Base-by-base conservation (phyloP, 1,140 invertebrate genomes). In the Drosophila ogumai region DNA sequence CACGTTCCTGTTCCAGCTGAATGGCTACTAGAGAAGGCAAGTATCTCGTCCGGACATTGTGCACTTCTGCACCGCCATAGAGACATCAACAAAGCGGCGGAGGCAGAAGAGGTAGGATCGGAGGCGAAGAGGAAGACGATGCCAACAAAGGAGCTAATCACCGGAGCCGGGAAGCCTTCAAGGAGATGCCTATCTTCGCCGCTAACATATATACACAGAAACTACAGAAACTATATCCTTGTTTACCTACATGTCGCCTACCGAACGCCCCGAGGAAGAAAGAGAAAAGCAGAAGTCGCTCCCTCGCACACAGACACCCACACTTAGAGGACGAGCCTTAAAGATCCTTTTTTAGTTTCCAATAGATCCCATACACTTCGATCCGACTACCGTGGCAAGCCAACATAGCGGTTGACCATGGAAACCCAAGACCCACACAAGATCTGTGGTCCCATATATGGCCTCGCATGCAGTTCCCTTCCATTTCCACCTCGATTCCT, bases 371-470 rank as follows among this genome's bases (percentile, higher is more conserved):
- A 76, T 43, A 57, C 19, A 50, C 17, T 47, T 38, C 60, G 75
- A 82, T 67, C 76, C 63, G 47, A 52, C 77, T 66, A 66, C 78
- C 73, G 81, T 75, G 81, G 85, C 79, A 85, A 90, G 75, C 85
- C 85, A 65, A 79, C 54, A 69, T 80, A 67, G 85, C 67, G 85
- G 85, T 90, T 85, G 85, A 84, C 85, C 86, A 85, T 79, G 50
- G 69, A 81, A 79, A 85, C 79, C 79, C 60, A 85, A 81, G 69
- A 52, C 57, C 68, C 75, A 79, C 55, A 59, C 66, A 59, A 44
- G 63, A 74, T 61, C 58, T 71, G 63, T 69, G 57, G 64, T 69
- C 60, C 66, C 40, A 64, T 82, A 68, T 71, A 65, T 63, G 56
- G 66, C 66, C 66, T 72, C 69, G 36, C 52, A 44, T 69, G 64